Conservation (phyloP, 2,888 invertebrate species). For the Chrysomela aeneicollis region DNA sequence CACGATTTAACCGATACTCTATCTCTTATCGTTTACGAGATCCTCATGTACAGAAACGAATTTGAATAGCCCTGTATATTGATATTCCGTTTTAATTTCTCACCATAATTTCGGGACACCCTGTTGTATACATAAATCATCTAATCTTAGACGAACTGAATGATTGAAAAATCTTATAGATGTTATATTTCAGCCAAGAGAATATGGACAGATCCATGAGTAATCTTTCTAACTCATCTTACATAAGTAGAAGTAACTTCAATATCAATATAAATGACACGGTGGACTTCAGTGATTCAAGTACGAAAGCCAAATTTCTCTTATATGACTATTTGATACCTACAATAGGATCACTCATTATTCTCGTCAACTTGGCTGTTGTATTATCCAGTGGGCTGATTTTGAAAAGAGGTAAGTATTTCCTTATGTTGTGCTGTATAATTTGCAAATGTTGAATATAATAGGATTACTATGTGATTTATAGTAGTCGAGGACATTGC, state of each 20-base stretch:
- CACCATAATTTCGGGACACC: no score
- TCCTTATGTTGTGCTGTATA: background rate
- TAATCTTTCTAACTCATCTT: background rate
- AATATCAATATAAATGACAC: slow-evolving; percentile 28
- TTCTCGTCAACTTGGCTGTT: slow-evolving; percentile 68
- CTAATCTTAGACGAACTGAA: no score
- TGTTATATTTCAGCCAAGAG: background rate
- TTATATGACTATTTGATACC: slow-evolving; percentile 67
- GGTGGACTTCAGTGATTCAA: slow-evolving; percentile 29
- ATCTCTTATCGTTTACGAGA: no score
- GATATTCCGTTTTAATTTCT: no score
- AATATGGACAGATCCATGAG: background rate
- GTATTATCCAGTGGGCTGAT: slow-evolving; percentile 73
- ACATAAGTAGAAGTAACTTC: background rate
- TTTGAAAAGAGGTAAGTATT: slow-evolving; percentile 66
- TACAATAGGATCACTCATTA: slow-evolving; percentile 65
- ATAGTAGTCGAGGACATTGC: no score
- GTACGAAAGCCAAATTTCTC: slow-evolving; percentile 46
- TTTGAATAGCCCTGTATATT: no score
- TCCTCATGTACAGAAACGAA: no score
- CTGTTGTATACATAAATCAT: no score
- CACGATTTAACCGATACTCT: no score
- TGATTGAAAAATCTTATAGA: background rate
- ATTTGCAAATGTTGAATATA: no score
- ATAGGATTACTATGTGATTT: no score